Base-by-base conservation (phyloP, 2,113 vertebrate species). In the Monopterus albus region DNA sequence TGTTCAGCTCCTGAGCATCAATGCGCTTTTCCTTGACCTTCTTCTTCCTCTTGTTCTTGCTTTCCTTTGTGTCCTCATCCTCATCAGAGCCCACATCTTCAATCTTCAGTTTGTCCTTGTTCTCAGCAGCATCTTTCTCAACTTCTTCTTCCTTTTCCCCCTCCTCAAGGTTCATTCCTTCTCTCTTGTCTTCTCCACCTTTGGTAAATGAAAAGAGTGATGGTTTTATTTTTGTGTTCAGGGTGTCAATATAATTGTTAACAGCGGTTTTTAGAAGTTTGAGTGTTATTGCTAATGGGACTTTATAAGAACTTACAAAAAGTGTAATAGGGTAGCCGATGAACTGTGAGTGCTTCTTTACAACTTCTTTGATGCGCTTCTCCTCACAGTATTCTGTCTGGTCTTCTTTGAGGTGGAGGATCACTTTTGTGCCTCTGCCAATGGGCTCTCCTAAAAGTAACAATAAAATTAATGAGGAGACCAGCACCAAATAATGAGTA, bases 121-220 rank as follows among this genome's bases (percentile, higher is more conserved):
- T 65, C 63, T 86, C 88, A 2, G 85, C 50, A 4, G 71, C 60
- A 0, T 91, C 88, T 23, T 91, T 89, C 7, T 88, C 89, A 10
- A 52, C 90, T 4, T 96, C 94, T 25, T 93, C 87, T 1, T 85
- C 88, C 52, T 94, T 91, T 29, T 96, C 95, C 35, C 96, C 95
- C 26, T 94, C 93, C 3, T 91, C 87, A 20, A 87, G 66, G 8
- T 93, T 94, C 52, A 97, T 66, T 98, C 97, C 88, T 94, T 93
- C 58, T 96, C 95, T 92, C 74, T 96, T 85, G 75, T 93, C 93
- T 98, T 98, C 91, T 98, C 96, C 83, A 98, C 80, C 98, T 99
- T 53, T 4, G 39, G 68, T 18, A 66, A 11, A 53, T 25, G 12
- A 13, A 31, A 75, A 50, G 17, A 5, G 29, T 9, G 2, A 11